Conservation (phyloP, 2,113 vertebrate genomes). For the Marcusenius ussheri region DNA sequence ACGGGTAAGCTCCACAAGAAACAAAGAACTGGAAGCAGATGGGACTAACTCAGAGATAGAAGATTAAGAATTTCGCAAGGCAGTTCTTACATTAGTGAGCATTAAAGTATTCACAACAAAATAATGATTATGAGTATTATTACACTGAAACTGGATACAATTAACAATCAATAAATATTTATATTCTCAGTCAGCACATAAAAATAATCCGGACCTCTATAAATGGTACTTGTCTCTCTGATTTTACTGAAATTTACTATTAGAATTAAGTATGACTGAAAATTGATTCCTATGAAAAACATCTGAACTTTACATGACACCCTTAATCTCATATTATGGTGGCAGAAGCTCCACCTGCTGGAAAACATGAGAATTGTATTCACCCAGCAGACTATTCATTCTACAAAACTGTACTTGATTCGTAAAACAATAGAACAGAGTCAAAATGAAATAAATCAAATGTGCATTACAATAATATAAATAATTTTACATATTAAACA, state of each 20-base stretch:
- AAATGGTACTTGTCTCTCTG: neutral
- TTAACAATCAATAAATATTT: neutral
- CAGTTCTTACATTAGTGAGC: neutral
- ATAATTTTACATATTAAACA: neutral
- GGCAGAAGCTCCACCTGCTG: conserved; percentile 13
- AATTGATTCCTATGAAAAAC: neutral
- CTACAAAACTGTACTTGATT: neutral
- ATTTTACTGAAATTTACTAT: neutral
- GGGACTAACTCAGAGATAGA: neutral
- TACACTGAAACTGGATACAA: neutral
- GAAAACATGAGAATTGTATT: neutral
- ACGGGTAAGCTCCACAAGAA: neutral
- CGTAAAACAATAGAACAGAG: neutral
- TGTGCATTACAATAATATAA: neutral
- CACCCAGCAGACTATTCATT: neutral
- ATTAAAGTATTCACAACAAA: neutral
- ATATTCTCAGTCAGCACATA: neutral
- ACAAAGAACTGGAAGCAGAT: neutral
- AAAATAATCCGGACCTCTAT: neutral
- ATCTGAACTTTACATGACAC: neutral
- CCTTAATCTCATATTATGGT: too few relatives aligned
- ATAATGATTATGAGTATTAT: neutral
- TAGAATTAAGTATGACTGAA: neutral
- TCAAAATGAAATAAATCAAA: neutral
- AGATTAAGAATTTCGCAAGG: neutral